Conservation (phyloP, 1,140 invertebrate genomes). For the Brevipalpus yothersi region DNA sequence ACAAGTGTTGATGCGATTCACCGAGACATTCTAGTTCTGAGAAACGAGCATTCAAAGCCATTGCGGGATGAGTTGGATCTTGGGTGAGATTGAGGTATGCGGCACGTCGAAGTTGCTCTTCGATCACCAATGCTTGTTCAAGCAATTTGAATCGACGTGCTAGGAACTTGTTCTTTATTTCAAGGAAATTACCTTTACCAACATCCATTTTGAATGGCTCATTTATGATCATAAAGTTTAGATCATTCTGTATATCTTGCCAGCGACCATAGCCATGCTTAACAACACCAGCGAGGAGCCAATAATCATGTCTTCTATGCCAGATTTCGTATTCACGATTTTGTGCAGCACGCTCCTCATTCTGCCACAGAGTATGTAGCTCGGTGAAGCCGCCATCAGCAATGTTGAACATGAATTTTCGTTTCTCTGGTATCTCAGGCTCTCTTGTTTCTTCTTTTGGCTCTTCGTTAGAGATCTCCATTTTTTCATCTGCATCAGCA, state of each 20-base stretch:
- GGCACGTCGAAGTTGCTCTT: constrained; percentile 86
- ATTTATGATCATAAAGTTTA: constrained; percentile 89
- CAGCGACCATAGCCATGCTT: constrained; percentile 96
- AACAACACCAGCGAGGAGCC: constrained; percentile 92
- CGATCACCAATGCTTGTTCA: constrained; percentile 93
- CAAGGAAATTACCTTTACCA: constrained; percentile 88
- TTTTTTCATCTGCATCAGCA: constrained; percentile 10
- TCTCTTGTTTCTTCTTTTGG: neutral
- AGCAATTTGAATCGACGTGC: constrained; percentile 90
- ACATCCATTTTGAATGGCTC: constrained; percentile 99
- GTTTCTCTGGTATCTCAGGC: constrained; percentile 24
- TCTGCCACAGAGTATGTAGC: constrained; percentile 90
- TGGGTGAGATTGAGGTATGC: constrained; percentile 91
- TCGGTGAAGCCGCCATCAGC: constrained; percentile 99
- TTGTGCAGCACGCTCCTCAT: constrained; percentile 85
- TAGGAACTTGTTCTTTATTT: constrained; percentile 98
- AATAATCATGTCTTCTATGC: constrained; percentile 95
- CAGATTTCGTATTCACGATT: constrained; percentile 90
- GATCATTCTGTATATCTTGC: constrained; percentile 97
- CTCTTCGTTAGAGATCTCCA: neutral
- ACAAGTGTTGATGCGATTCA: constrained; percentile 78
- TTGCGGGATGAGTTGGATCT: constrained; percentile 86
- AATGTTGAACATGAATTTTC: constrained; percentile 99
- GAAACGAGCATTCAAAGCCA: constrained; percentile 69
- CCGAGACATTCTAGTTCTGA: constrained; percentile 70